Conservation (phyloP, 2,113 vertebrate species). For the Urocynchramus pylzowi region DNA sequence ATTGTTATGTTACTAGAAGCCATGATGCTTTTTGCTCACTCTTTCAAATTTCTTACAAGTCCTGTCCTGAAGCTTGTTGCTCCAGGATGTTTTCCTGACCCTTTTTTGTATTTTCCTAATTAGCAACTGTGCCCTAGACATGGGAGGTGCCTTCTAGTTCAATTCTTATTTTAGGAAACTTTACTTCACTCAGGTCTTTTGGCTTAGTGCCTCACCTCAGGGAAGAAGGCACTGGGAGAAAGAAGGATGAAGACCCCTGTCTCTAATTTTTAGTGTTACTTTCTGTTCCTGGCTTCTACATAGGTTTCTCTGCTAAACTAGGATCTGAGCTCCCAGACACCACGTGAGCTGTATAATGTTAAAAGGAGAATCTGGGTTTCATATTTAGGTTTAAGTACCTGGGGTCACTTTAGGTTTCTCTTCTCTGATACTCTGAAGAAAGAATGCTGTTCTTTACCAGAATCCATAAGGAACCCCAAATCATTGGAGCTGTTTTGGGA, state of each 20-base stretch:
- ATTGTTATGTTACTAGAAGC: neutral
- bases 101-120: conserved; percentile 18
- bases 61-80: neutral
- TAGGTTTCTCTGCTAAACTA: neutral
- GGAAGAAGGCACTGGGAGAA: neutral
- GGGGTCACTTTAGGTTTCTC: neutral
- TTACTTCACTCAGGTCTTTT: neutral
- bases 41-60: neutral
- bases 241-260: neutral
- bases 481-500: neutral
- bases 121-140: neutral
- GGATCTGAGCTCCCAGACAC: neutral
- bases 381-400: neutral
- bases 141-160: neutral
- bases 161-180: neutral
- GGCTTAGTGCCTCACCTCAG: neutral
- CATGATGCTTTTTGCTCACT: neutral
- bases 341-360: neutral
- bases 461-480: neutral
- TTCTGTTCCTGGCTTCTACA: neutral
- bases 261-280: neutral
- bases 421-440: neutral
- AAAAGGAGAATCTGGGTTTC: neutral
- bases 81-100: neutral
- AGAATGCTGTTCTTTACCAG: neutral